These are phyloP conservation scores for Mimachlamys varia DNA, from an alignment of 2,888 invertebrate species.

Conservation along the genomic window DNA sequence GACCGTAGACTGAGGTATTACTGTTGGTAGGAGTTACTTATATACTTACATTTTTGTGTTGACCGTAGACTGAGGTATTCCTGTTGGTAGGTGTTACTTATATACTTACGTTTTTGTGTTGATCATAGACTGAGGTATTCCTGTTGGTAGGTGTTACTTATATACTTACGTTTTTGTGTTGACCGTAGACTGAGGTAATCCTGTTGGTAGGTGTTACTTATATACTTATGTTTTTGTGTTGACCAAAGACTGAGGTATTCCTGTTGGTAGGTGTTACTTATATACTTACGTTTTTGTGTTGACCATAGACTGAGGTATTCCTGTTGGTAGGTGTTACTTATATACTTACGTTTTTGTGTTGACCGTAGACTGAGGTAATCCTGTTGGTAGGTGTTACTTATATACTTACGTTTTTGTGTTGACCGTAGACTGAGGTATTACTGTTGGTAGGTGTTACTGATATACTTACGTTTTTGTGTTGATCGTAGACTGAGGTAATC, in stretches of 20 bases:
- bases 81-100: slow-evolving; percentile 85
- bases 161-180: slow-evolving; percentile 93
- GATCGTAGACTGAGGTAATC: slow-evolving; percentile 96
- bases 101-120: slow-evolving; percentile 93
- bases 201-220: slow-evolving; percentile 85
- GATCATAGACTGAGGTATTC: slow-evolving; percentile 96
- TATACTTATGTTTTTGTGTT: slow-evolving; percentile 93
- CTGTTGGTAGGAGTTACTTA: slow-evolving; percentile 85
- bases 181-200: slow-evolving; percentile 96
- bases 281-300: slow-evolving; percentile 93
- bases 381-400: slow-evolving; percentile 85
- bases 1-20: slow-evolving; percentile 96
- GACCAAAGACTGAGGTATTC: slow-evolving; percentile 96
- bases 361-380: slow-evolving; percentile 96
- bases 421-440: slow-evolving; percentile 96
- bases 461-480: slow-evolving; percentile 93
- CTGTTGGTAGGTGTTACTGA: slow-evolving; percentile 85
- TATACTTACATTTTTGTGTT: slow-evolving; percentile 93
- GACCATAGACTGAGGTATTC: slow-evolving; percentile 96
- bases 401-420: slow-evolving; percentile 93
- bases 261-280: slow-evolving; percentile 85
- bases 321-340: slow-evolving; percentile 85
- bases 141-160: slow-evolving; percentile 85
- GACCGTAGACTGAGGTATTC: slow-evolving; percentile 96
- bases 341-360: slow-evolving; percentile 93